Base-by-base conservation (phyloP, 2,888 invertebrate species). In the Heteropelma amictum region DNA sequence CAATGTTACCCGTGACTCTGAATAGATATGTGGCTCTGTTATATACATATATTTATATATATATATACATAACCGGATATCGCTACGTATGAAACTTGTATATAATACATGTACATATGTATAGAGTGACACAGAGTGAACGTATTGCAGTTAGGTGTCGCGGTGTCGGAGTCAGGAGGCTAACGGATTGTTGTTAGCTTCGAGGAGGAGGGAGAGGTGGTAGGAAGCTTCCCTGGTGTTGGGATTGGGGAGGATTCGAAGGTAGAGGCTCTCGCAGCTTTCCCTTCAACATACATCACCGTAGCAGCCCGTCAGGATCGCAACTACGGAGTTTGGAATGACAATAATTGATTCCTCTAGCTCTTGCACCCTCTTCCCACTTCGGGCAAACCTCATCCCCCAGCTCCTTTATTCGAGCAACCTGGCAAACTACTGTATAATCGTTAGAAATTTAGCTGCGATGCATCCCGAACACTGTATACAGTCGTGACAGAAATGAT, bases 301-400 rank as follows among this genome's bases (percentile, higher is more conserved):
- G 79, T 82, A 82, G 82, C 82, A 84, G 81, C 84, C 84, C 84
- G 85, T 87, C 84, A 86, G 84, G 82, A 85, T 84, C 82, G 80
- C 84, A 80, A 85, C 81, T 83, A 80, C 82, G 83, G 82, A 81
- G 80, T 82, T 65, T 28, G 82, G 84, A 88, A 88, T 85, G 86
- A 86, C 85, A 86, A 86, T 87, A 87, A 87, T 88, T 87, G 87
- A 87, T 88, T 86, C 84, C 82, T 82, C 85, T 77, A 76, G 70
- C 67, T 65, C 61, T 65, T 51, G 21, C 19, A 23, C 28, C 33
- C 58, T 67, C 67, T 63, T 70, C 51, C 58, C 38, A n/a, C 40
- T 40, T 38, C 47, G 17, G n/a, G n/a, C 17, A 10, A 14, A 5
- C 26, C 21, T 14, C 42, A 38, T 17, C 28, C 19, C 54, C n/a